phyloP scores from a whole-genome alignment of 2,888 invertebrate genomes.

The Amphipoea oculea region DNA sequence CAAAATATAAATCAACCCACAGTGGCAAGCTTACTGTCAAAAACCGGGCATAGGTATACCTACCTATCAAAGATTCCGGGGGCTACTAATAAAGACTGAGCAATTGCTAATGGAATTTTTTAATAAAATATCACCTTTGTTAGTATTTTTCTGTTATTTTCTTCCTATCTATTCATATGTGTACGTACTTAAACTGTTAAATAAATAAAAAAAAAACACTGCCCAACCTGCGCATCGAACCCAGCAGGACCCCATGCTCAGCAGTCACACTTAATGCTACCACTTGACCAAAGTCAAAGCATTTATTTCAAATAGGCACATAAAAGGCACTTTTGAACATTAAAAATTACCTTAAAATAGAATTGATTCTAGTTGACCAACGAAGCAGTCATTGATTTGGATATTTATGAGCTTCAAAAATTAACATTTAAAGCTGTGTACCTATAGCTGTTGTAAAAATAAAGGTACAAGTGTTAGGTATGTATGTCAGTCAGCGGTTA shows the following conservation, averaged over 20 bases:
- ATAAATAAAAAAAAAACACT: too few relatives aligned
- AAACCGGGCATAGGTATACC: not conserved
- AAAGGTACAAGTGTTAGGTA: not conserved
- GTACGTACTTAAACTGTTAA: not conserved
- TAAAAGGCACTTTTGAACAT: too few relatives aligned
- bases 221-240: too few relatives aligned
- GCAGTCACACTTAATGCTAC: not conserved
- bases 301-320: too few relatives aligned
- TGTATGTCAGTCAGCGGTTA: slow-evolving; percentile 24
- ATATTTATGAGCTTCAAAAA: not conserved
- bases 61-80: not conserved
- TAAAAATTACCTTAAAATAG: too few relatives aligned
- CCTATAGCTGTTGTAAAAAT: not conserved
- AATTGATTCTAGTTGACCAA: not conserved
- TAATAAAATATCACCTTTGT: too few relatives aligned
- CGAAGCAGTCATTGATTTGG: not conserved
- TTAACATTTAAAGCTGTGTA: not conserved
- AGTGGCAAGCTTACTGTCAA: not conserved
- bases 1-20: too few relatives aligned
- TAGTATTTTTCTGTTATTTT: not conserved
- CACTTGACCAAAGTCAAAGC: not conserved
- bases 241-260: not conserved
- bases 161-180: not conserved
- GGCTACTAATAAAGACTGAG: not conserved
- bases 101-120: not conserved